Evolutionary conservation across 37 sponge, comb jelly and placozoan genomes (phyloP), one percentile per base, ranked within the genome.

Genomic region (Eunapius fragilis): DNA sequence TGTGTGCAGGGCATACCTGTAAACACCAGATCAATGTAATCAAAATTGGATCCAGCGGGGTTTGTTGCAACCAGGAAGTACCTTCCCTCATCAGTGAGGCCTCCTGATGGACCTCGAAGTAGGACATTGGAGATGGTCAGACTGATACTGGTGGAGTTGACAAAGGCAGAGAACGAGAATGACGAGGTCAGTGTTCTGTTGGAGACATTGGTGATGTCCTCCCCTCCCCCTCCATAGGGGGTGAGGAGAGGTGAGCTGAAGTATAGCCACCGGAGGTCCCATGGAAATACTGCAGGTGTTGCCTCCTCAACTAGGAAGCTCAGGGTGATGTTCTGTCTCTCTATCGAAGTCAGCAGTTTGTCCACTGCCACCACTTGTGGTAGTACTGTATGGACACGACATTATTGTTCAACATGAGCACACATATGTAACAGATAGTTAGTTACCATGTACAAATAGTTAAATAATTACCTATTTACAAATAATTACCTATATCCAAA

Each of bases 41-140:
- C 58, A 24, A 26, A 75, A 0, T 30, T 25, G 24, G 10, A 68
- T 47, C 94, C 94, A 9, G 94, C 91, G 68, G 84, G 87, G 72
- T 93, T 89, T 33, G 84, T 76, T 11, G 85, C 94, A 4, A 47
- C 25, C 71, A 89, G 24, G 35, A 86, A 86, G 91, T 93, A 93
- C 24, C 84, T 78, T 47, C 94, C 94, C 70, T 83, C 81, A 72
- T 89, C 87, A 72, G 76, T 89, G n/a, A 83, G 80, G 35, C 45
- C 78, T 31, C 78, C 83, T 22, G 6, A 23, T 35, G 19, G 22
- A 23, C 76, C 48, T 4, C 47, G 27, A 71, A 82, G 83, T 1
- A 31, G 68, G 38, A 88, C 70, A 30, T 88, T 82, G 32, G 31
- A 31, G 48, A 91, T 71, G n/a, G 75, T 79, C 70, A 87, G 72